phyloP scores from a whole-genome alignment of 2,113 vertebrate genomes.

The Verasper variegatus region DNA sequence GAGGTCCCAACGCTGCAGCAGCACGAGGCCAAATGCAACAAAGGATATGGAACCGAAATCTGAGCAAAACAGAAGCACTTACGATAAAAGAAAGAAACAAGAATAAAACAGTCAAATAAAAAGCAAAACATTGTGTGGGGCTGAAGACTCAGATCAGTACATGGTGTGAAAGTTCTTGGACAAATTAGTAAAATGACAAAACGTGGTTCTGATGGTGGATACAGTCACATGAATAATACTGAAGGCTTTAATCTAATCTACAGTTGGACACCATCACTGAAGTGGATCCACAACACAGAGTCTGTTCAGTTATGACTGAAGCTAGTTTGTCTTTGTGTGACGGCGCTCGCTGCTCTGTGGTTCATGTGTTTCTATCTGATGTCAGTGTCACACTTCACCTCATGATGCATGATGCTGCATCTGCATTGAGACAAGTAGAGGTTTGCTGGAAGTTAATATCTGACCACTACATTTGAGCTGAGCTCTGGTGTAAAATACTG shows the following conservation, averaged over 20 bases:
- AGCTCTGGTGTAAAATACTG: neutral
- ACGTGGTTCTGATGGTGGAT: neutral
- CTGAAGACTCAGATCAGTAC: neutral
- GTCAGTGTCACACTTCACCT: no score
- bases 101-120: neutral
- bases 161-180: neutral
- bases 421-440: neutral
- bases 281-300: neutral
- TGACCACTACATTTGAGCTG: conserved; percentile 1
- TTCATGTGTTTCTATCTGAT: no score
- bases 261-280: neutral
- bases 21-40: conserved; percentile 2
- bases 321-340: neutral
- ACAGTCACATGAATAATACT: conserved; percentile 32
- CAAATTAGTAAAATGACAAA: conserved; percentile 1
- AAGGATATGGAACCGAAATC: conserved; percentile 12
- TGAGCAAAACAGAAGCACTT: conserved; percentile 16
- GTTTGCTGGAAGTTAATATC: neutral
- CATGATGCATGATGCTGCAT: no score
- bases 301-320: neutral
- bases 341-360: no score
- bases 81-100: neutral
- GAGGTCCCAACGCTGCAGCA: conserved; percentile 17
- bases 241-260: conserved; percentile 14
- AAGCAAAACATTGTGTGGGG: neutral